phyloP scores from a whole-genome alignment of 37 sponge, comb jelly and placozoan species.

The Trichoplax adhaerens region DNA sequence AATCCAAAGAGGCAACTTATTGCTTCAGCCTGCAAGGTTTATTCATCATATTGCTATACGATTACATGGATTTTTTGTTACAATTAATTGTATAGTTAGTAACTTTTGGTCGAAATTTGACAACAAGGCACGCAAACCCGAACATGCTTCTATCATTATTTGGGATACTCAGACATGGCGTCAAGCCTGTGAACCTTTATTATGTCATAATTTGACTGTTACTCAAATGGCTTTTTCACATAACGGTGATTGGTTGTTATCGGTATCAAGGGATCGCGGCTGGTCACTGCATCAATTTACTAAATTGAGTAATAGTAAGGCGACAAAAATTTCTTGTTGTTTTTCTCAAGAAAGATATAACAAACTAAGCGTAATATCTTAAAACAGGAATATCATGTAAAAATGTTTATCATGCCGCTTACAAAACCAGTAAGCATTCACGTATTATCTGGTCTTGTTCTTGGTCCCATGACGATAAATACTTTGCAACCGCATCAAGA shows the following conservation, averaged over 20 bases:
- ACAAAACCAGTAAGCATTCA: slow-evolving; percentile 17
- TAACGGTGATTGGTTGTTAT: slow-evolving; percentile 29
- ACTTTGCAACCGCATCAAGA: slow-evolving; percentile 71
- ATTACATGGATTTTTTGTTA: background rate
- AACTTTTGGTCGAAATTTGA: background rate
- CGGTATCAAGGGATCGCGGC: slow-evolving; percentile 68
- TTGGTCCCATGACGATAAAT: slow-evolving; percentile 69
- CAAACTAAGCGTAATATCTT: too few relatives aligned
- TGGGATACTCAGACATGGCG: slow-evolving; percentile 56
- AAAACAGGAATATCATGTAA: too few relatives aligned
- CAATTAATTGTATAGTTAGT: background rate
- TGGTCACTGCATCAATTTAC: slow-evolving; percentile 49
- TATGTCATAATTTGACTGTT: slow-evolving; percentile 65
- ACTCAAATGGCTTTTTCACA: slow-evolving; percentile 76
- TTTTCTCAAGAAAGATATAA: too few relatives aligned
- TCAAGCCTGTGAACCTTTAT: slow-evolving; percentile 26
- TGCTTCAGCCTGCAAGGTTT: slow-evolving; percentile 79
- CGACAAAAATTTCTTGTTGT: background rate
- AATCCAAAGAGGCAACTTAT: slow-evolving; percentile 32
- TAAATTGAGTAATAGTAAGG: background rate
- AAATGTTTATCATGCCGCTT: too few relatives aligned
- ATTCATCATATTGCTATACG: background rate
- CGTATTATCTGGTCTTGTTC: slow-evolving; percentile 77
- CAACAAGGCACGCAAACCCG: slow-evolving; percentile 54
- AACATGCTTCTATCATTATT: slow-evolving; percentile 60